A percentile compares a stretch with the other conserved stretches of the same genome.
Conservation (phyloP, 2,113 vertebrate species). For the Microcebus lehilahytsara region DNA sequence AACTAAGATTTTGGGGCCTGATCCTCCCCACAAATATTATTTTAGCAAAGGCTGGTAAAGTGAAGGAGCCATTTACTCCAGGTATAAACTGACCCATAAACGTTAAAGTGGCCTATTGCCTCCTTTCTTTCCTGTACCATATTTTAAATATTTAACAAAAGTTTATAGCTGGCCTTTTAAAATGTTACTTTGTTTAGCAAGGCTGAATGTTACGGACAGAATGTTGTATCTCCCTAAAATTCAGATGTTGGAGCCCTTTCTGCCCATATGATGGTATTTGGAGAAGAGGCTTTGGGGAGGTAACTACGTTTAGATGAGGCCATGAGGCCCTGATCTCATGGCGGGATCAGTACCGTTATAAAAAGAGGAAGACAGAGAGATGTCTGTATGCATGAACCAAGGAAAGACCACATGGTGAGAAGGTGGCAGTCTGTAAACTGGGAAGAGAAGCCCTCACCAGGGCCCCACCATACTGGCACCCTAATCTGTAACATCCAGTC, state of each 20-base stretch:
- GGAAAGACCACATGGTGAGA: neutral
- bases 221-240: neutral
- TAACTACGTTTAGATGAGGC: neutral
- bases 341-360: neutral
- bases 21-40: neutral
- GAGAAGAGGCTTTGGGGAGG: neutral
- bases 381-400: neutral
- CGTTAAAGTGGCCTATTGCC: neutral
- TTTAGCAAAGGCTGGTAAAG: neutral
- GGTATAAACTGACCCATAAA: neutral
- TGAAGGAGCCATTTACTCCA: neutral
- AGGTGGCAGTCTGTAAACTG: neutral
- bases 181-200: neutral
- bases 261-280: neutral
- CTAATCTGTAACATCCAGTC: neutral
- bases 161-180: neutral
- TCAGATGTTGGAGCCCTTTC: neutral
- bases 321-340: neutral
- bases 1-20: neutral
- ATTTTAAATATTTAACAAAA: neutral
- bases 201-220: neutral
- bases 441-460: neutral
- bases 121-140: neutral
- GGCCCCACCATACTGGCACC: neutral
- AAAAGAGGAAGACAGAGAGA: neutral